These are phyloP conservation scores for Epistrophella euchroma DNA, from an alignment of 2,888 invertebrate genomes.

Conservation along the genomic window DNA sequence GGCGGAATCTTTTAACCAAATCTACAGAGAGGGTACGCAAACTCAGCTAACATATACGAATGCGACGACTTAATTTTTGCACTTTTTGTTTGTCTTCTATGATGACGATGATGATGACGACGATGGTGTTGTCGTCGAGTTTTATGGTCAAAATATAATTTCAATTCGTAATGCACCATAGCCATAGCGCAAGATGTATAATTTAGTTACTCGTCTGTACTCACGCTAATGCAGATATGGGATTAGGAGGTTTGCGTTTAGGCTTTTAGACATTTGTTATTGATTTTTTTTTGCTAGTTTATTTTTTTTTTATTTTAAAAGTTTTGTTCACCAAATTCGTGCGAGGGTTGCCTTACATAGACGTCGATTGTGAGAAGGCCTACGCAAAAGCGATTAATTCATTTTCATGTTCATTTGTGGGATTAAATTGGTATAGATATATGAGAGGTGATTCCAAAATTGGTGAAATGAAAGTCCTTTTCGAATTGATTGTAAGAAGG, in stretches of 20 bases:
- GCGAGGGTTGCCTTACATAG: conserved; percentile 53
- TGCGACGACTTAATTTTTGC: conserved; percentile 60
- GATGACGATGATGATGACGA: conserved; percentile 6
- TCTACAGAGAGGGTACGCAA: conserved; percentile 12
- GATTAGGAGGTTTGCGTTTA: conserved; percentile 27
- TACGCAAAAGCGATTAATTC: conserved; percentile 69
- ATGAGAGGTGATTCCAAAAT: conserved; percentile 55
- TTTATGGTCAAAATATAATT: conserved; percentile 65
- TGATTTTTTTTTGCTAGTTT: neutral
- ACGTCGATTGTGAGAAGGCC: conserved; percentile 45
- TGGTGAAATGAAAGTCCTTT: conserved; percentile 72
- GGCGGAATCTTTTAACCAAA: conserved; percentile 52
- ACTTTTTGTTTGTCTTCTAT: conserved; percentile 22
- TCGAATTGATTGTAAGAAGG: conserved; percentile 4
- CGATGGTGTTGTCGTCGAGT: conserved; percentile 26
- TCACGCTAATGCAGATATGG: conserved; percentile 50
- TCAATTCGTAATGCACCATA: conserved; percentile 52
- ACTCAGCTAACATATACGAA: conserved; percentile 21
- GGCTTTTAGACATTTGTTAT: conserved; percentile 37
- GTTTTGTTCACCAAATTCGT: conserved; percentile 67
- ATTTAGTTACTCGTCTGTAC: conserved; percentile 16
- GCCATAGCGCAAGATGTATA: neutral
- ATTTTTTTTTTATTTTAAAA: conserved; percentile 5
- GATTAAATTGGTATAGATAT: conserved; percentile 53
- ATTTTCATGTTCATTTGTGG: conserved; percentile 72